Percentiles rank a stretch among this genome's conserved stretches.
Conservation (phyloP, 2,113 vertebrate species). For the Crocuta crocuta region DNA sequence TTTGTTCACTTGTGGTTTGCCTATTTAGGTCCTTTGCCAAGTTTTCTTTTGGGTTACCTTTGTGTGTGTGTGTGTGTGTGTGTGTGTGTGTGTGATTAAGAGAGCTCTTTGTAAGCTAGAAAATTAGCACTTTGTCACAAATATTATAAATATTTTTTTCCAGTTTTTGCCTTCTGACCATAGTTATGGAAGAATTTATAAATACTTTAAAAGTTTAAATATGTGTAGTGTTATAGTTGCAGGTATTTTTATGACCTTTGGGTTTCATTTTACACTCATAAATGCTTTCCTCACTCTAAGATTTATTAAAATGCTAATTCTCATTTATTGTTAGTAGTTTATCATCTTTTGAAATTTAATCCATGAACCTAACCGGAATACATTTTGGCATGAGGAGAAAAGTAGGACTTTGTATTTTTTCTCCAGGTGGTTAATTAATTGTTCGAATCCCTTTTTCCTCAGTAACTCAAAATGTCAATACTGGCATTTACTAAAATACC, state of each 20-base stretch:
- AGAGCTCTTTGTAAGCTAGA: constrained; percentile 10
- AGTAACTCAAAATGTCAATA: constrained; percentile 20
- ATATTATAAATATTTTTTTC: not conserved
- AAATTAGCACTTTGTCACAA: not conserved
- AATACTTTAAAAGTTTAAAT: constrained; percentile 15
- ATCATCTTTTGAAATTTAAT: constrained; percentile 24
- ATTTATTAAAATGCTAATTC: constrained; percentile 43
- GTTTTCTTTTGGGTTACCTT: not conserved
- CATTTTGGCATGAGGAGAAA: not conserved
- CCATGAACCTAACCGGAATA: not conserved
- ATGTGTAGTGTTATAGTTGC: not conserved
- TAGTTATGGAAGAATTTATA: not conserved
- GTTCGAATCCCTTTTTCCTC: not conserved
- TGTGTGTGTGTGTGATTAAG: not conserved
- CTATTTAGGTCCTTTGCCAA: not conserved
- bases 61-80: too few species aligned
- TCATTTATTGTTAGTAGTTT: constrained; percentile 20
- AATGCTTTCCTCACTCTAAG: not conserved
- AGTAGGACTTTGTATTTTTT: not conserved
- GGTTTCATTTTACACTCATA: not conserved
- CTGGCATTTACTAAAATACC: constrained; percentile 6
- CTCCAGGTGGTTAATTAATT: not conserved
- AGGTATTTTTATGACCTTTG: not conserved
- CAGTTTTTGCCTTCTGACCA: not conserved
- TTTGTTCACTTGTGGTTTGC: not conserved